Percentiles rank a stretch among this genome's conserved stretches.
Evolutionary conservation across 1,140 invertebrate genomes (phyloP).

Genomic region (Armadillidium nasatum): DNA sequence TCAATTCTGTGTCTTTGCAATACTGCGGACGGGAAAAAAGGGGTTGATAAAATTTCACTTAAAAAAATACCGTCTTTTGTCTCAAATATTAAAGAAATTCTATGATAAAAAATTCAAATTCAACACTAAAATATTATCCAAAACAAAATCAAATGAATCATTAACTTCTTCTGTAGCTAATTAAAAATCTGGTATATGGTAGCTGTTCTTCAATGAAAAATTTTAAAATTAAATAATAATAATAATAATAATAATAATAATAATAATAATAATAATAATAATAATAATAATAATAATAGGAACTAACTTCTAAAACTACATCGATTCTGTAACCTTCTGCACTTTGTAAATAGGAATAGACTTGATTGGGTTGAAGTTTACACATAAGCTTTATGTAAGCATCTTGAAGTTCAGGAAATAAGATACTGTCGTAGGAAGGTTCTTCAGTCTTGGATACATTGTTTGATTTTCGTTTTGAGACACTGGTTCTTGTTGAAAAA

Average conservation of each 20-base stretch:
- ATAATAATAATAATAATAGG: too few species aligned
- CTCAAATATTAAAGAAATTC: too few species aligned
- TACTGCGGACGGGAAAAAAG: background rate
- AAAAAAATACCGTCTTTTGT: too few species aligned
- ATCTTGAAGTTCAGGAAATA: background rate
- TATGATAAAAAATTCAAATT: too few species aligned
- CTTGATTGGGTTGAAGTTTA: background rate
- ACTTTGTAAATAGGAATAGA: background rate
- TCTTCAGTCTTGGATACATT: background rate
- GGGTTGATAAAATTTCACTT: background rate
- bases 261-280: too few species aligned
- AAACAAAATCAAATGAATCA: too few species aligned
- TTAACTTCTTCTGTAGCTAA: too few species aligned
- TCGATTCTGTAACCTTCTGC: background rate
- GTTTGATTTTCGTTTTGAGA: background rate
- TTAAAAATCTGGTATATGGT: too few species aligned
- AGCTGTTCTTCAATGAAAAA: too few species aligned
- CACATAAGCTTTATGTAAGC: background rate
- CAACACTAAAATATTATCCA: too few species aligned
- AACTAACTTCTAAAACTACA: background rate
- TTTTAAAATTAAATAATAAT: too few species aligned
- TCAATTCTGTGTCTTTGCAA: background rate
- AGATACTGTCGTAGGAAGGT: background rate
- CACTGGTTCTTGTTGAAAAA: background rate
- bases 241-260: too few species aligned